These are phyloP conservation scores for Mycalesis mineus DNA, from an alignment of 2,888 invertebrate genomes.

Conservation along the genomic window DNA sequence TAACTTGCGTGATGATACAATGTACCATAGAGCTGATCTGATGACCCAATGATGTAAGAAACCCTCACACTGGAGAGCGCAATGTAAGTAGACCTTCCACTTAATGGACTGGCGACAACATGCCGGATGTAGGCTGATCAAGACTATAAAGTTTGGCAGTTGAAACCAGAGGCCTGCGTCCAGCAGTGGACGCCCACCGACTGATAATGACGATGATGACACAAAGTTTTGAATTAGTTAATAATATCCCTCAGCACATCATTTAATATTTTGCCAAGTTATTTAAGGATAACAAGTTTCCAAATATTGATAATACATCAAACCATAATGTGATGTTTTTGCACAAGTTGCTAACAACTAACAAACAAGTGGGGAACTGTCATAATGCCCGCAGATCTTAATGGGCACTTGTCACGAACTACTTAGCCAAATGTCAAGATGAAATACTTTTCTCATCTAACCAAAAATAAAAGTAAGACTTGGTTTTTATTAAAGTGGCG, in stretches of 20 bases:
- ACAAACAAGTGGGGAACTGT: slow-evolving; percentile 20
- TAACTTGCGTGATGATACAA: too few species aligned
- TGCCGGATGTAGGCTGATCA: too few species aligned
- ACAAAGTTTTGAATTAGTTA: not conserved
- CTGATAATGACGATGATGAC: too few species aligned
- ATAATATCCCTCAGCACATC: not conserved
- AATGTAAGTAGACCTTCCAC: too few species aligned
- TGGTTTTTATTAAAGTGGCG: too few species aligned
- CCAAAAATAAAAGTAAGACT: not conserved
- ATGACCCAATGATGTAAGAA: too few species aligned
- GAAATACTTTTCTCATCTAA: slow-evolving; percentile 14
- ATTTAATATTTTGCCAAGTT: not conserved
- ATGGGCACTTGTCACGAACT: slow-evolving; percentile 22
- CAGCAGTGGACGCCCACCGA: too few species aligned
- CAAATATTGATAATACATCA: slow-evolving; percentile 14
- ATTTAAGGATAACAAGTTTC: not conserved
- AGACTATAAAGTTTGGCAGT: too few species aligned
- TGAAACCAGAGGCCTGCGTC: too few species aligned
- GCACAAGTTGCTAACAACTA: slow-evolving; percentile 18
- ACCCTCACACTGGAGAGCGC: too few species aligned
- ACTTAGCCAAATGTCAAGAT: slow-evolving; percentile 17
- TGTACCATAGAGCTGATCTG: too few species aligned
- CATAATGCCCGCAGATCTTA: slow-evolving; percentile 27
- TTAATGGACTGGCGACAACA: too few species aligned
- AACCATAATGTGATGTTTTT: slow-evolving; percentile 16